Evolutionary conservation across 2,113 vertebrate species (phyloP).

Genomic region (Atrichornis clamosus): DNA sequence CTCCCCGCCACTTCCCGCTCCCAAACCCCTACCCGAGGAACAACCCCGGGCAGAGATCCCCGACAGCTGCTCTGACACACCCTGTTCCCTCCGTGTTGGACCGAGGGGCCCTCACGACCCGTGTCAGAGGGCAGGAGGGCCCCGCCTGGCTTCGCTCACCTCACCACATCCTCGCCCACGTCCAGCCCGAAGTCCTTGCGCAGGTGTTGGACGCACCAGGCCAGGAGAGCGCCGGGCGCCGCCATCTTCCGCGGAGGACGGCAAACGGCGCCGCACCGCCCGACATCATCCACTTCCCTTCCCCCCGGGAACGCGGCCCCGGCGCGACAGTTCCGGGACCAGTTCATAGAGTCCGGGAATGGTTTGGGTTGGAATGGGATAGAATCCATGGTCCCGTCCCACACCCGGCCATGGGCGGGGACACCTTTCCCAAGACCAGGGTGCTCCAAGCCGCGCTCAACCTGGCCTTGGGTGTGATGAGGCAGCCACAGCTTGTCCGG

Average conservation of each 20-base stretch:
- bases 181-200: conserved; percentile 83
- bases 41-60: not conserved
- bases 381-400: no score
- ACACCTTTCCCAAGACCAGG: not conserved
- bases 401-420: not conserved
- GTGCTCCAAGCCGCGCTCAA: not conserved
- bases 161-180: conserved; percentile 88
- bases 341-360: not conserved
- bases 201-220: conserved; percentile 85
- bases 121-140: not conserved
- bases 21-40: not conserved
- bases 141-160: conserved; percentile 68
- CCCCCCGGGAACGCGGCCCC: not conserved
- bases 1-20: fast-evolving
- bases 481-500: not conserved
- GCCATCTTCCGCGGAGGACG: conserved; percentile 64
- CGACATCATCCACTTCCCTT: not conserved
- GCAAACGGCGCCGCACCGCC: not conserved
- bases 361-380: not conserved
- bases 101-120: no score
- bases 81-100: fast-evolving
- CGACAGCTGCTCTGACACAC: not conserved
- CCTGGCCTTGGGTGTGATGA: fast-evolving
- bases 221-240: conserved; percentile 53
- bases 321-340: not conserved